Conservation (phyloP, 2,888 invertebrate species). For the Synanthedon andrenaeformis region DNA sequence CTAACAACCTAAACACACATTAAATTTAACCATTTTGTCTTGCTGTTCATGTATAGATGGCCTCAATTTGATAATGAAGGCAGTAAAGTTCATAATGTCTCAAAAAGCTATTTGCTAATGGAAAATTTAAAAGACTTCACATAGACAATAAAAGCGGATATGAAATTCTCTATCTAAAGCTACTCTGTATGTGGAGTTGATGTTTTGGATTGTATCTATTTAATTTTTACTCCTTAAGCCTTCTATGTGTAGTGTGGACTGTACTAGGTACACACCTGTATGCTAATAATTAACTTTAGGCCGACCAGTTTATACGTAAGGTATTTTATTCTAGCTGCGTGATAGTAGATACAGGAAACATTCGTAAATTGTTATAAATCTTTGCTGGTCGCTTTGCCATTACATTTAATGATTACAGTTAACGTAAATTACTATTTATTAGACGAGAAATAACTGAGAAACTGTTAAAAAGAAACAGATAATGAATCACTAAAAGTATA, state of each 20-base stretch:
- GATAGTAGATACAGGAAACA: neutral
- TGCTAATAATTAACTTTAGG: neutral
- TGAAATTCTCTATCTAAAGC: too few species aligned
- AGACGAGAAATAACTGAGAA: too few species aligned
- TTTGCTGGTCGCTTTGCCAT: neutral
- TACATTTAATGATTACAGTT: neutral
- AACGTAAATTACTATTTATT: too few species aligned
- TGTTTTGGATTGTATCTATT: too few species aligned
- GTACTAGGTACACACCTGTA: neutral
- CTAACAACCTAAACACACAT: neutral
- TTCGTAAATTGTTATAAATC: neutral
- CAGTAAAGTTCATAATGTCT: neutral
- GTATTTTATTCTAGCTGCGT: neutral
- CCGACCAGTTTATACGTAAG: neutral
- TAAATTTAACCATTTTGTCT: neutral
- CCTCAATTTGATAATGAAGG: neutral
- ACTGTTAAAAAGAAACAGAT: too few species aligned
- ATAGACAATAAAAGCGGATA: too few species aligned
- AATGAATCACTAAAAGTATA: too few species aligned
- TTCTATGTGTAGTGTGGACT: neutral
- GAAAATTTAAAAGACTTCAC: too few species aligned
- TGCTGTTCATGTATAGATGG: neutral
- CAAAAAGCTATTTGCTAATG: too few species aligned
- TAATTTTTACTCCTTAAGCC: too few species aligned
- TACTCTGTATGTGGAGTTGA: too few species aligned